A percentile compares a stretch with the other conserved stretches of the same genome.
Evolutionary conservation across 2,797 vertebrate genomes (phyloP).

Genomic region (Clarias platycephalus): DNA sequence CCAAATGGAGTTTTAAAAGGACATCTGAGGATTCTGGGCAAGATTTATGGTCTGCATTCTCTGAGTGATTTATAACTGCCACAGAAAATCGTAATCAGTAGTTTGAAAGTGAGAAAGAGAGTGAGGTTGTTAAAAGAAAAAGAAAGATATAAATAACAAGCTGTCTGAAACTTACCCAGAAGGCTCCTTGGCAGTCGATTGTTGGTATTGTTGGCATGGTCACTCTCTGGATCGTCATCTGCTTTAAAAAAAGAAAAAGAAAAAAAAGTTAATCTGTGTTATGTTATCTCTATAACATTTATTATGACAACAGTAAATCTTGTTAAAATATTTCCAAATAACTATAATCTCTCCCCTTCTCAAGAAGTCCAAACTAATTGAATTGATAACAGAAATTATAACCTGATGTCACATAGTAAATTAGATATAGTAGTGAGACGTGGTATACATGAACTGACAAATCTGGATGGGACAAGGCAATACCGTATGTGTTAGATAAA

Average conservation of each 20-base stretch:
- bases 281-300: constrained; percentile 19
- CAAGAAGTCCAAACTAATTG: not conserved
- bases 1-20: constrained; percentile 12
- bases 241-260: too few relatives aligned
- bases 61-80: constrained; percentile 18
- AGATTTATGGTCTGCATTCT: constrained; percentile 30
- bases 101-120: not conserved
- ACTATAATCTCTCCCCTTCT: not conserved
- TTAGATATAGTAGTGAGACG: not conserved
- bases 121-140: not conserved
- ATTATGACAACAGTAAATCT: not conserved
- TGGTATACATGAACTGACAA: not conserved
- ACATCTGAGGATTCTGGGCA: not conserved
- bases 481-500: not conserved
- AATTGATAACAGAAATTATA: not conserved
- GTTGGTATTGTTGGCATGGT: constrained; percentile 61
- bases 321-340: not conserved
- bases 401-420: not conserved
- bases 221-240: constrained; percentile 49
- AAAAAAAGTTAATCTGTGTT: not conserved
- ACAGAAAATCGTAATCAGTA: constrained; percentile 9
- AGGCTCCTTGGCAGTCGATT: constrained; percentile 75
- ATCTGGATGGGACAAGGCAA: not conserved
- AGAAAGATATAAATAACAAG: constrained; percentile 15
- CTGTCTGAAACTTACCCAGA: constrained; percentile 67